These are phyloP conservation scores for Phalangium opilio DNA, from an alignment of 2,888 invertebrate genomes.

Conservation along the genomic window DNA sequence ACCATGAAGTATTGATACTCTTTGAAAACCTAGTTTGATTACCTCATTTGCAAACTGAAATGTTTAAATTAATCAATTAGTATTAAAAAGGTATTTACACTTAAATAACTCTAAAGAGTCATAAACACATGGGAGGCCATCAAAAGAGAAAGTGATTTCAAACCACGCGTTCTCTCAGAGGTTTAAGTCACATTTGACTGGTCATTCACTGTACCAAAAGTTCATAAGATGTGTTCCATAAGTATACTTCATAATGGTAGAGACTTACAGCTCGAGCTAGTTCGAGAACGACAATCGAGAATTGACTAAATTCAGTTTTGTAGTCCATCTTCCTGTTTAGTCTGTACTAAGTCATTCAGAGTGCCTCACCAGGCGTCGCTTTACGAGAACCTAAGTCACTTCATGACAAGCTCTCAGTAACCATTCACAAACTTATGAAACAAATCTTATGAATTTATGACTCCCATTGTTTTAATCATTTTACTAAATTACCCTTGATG, in stretches of 20 bases:
- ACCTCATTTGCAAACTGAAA: conserved; percentile 49
- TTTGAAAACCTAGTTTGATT: conserved; percentile 55
- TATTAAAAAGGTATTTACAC: neutral
- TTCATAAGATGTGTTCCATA: neutral
- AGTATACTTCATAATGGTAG: too few species aligned
- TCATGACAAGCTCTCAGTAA: too few species aligned
- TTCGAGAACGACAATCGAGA: too few species aligned
- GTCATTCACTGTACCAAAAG: too few species aligned
- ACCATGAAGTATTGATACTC: conserved; percentile 72
- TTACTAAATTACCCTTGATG: conserved; percentile 27
- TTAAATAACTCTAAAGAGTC: neutral
- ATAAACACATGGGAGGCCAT: neutral
- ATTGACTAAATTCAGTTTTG: too few species aligned
- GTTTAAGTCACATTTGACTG: too few species aligned
- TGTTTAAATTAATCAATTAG: neutral
- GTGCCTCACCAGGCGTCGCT: too few species aligned
- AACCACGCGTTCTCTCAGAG: neutral
- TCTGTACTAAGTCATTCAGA: too few species aligned
- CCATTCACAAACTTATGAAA: too few species aligned
- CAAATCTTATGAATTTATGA: too few species aligned
- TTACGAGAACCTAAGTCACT: neutral
- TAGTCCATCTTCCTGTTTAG: too few species aligned
- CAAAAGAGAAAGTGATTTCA: neutral
- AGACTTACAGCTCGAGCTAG: too few species aligned
- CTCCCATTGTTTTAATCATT: neutral